Conservation (phyloP, 2,888 invertebrate species). For the Diplolepis rosae region DNA sequence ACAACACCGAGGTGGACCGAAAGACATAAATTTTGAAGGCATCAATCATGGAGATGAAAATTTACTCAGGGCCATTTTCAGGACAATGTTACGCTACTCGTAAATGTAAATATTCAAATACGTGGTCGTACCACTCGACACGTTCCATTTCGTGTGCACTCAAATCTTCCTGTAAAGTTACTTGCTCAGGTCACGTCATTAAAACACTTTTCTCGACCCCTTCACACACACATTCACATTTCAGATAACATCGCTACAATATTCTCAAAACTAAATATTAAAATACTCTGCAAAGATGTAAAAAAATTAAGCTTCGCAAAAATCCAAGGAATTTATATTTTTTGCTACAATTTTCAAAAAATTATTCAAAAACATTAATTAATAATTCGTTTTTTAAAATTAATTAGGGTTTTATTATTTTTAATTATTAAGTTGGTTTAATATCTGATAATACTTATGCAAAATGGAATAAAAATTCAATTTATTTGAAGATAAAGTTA, state of each 20-base stretch:
- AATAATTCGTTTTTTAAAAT: no score
- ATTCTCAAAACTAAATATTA: neutral
- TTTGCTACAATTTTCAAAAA: no score
- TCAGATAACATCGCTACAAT: neutral
- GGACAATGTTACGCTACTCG: neutral
- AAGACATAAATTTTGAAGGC: constrained; percentile 2
- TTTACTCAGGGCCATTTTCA: constrained; percentile 22
- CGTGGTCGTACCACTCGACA: neutral
- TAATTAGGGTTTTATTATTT: no score
- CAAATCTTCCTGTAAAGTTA: constrained; percentile 5
- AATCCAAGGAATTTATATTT: no score
- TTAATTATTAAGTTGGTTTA: no score
- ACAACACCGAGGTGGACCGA: neutral
- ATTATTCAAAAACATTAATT: no score
- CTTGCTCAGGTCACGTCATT: constrained; percentile 17
- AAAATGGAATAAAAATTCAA: no score
- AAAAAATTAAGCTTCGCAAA: no score
- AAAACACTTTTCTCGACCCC: constrained; percentile 19
- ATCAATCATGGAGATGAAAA: constrained; percentile 14
- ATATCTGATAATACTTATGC: no score
- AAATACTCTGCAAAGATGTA: neutral
- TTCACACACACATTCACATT: neutral
- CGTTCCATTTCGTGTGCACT: constrained; percentile 11
- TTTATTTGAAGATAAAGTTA: no score
- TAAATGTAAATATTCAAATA: constrained; percentile 26